Percentiles rank a stretch among this genome's conserved stretches.
Evolutionary conservation across 2,888 invertebrate genomes (phyloP).

Genomic region (Eilema caniola): DNA sequence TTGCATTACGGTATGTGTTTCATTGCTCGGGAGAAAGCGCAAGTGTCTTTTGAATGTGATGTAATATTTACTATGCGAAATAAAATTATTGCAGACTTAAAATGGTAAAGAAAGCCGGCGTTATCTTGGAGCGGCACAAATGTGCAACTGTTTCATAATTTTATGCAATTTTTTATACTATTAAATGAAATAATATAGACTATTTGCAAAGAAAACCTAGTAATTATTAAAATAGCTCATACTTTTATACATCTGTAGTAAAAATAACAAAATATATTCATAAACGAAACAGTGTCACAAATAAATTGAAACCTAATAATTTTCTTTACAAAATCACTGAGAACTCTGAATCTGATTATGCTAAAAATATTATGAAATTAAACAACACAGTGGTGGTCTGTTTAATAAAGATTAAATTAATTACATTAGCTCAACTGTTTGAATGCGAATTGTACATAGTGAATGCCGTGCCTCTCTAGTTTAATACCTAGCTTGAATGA

Average conservation of each 20-base stretch:
- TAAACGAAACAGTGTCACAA: too few species aligned
- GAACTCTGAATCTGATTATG: background rate
- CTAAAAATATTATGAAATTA: background rate
- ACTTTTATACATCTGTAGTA: background rate
- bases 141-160: constrained; percentile 32
- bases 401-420: background rate
- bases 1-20: constrained; percentile 28
- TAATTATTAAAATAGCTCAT: background rate
- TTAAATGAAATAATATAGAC: constrained; percentile 9
- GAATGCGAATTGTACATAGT: constrained; percentile 17
- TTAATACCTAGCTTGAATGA: background rate
- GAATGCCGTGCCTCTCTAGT: constrained; percentile 9
- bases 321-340: background rate
- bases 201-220: background rate
- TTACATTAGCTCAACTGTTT: background rate
- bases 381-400: background rate
- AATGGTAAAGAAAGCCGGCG: constrained; percentile 30
- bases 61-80: constrained; percentile 30
- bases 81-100: constrained; percentile 3
- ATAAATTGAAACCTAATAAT: background rate
- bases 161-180: constrained; percentile 24
- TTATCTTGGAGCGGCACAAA: constrained; percentile 25
- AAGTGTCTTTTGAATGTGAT: constrained; percentile 23
- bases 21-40: constrained; percentile 1
- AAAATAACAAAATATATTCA: too few species aligned